These are phyloP conservation scores for Drosophila koepferae DNA, from an alignment of 2,888 invertebrate genomes.

Conservation along the genomic window DNA sequence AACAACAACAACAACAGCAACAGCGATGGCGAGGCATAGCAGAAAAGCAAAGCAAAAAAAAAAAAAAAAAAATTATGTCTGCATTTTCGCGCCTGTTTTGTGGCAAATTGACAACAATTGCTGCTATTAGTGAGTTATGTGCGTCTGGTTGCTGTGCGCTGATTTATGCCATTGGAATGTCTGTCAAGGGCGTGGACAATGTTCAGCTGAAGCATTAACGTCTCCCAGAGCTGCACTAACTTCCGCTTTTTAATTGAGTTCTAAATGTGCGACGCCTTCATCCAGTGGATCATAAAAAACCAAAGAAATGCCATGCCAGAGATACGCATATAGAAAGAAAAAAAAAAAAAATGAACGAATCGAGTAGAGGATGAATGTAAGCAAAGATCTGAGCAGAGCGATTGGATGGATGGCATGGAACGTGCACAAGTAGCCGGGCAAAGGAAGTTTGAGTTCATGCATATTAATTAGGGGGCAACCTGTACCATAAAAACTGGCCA, in stretches of 20 bases:
- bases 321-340: background rate
- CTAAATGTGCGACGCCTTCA: conserved; percentile 55
- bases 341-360: too few relatives aligned
- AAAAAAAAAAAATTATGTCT: conserved; percentile 56
- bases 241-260: conserved; percentile 75
- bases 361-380: background rate
- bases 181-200: conserved; percentile 75
- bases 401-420: conserved; percentile 35
- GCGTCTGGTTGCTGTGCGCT: conserved; percentile 47
- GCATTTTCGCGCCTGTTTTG: conserved; percentile 81
- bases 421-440: conserved; percentile 44
- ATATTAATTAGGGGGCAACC: conserved; percentile 65
- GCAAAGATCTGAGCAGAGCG: conserved; percentile 32
- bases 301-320: conserved; percentile 17
- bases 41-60: conserved; percentile 11
- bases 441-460: conserved; percentile 67
- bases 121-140: conserved; percentile 71
- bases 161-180: conserved; percentile 76
- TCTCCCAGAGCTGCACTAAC: conserved; percentile 35
- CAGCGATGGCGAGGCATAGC: conserved; percentile 40
- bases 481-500: conserved; percentile 38
- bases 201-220: background rate
- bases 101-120: conserved; percentile 81
- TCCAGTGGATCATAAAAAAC: conserved; percentile 33
- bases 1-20: conserved; percentile 28